phyloP scores from a whole-genome alignment of 2,888 invertebrate species.

The Andricus quercusramuli region DNA sequence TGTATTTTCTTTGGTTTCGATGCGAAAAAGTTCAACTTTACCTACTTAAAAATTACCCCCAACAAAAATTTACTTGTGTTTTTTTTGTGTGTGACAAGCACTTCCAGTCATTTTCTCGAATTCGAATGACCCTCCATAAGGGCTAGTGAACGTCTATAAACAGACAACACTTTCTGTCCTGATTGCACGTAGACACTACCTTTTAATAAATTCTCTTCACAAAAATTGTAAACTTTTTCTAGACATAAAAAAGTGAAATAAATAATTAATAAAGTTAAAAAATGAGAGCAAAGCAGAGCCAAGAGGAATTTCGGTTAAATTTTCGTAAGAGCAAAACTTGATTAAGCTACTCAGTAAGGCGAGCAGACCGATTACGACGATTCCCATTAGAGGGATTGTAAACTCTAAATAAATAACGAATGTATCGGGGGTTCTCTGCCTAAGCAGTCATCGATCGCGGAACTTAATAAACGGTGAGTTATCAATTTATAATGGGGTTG shows the following conservation, averaged over 20 bases:
- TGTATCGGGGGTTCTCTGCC: constrained; percentile 75
- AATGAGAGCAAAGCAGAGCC: not conserved
- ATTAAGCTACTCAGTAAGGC: constrained; percentile 56
- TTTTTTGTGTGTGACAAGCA: too few relatives aligned
- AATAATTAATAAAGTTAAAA: not conserved
- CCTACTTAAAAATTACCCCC: too few relatives aligned
- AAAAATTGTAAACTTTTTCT: too few relatives aligned
- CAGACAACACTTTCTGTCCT: too few relatives aligned
- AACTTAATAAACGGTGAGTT: constrained; percentile 77
- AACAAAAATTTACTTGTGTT: too few relatives aligned
- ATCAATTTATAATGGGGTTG: constrained; percentile 75
- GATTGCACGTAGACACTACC: too few relatives aligned
- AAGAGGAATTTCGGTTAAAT: constrained; percentile 42
- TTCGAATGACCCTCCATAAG: too few relatives aligned
- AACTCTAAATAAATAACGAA: constrained; percentile 78
- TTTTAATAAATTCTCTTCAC: not conserved
- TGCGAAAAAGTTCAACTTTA: too few relatives aligned
- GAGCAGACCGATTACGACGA: constrained; percentile 72
- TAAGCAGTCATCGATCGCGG: constrained; percentile 75
- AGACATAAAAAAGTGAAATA: not conserved
- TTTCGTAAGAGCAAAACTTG: constrained; percentile 58
- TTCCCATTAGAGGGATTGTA: constrained; percentile 77
- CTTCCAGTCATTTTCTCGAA: too few relatives aligned
- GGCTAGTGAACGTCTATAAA: too few relatives aligned
- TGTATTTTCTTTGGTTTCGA: too few relatives aligned